Evolutionary conservation across 1,140 invertebrate species (phyloP).

Genomic region (Platorchestia sp.): DNA sequence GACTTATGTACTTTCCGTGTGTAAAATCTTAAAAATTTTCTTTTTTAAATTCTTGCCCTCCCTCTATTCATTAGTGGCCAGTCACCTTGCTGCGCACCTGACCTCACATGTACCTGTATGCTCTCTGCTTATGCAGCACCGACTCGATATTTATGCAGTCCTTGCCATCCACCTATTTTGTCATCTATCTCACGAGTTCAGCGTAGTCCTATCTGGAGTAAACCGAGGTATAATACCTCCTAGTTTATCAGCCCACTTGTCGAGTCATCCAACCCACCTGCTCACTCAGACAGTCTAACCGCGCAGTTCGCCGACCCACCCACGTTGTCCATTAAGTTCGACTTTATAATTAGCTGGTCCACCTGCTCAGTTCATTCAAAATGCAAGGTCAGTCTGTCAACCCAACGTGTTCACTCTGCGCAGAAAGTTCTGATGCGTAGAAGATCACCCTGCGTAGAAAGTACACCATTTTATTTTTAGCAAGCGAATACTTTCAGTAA

Average conservation of each 20-base stretch:
- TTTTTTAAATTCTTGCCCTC: too few relatives aligned
- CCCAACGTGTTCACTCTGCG: neutral
- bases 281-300: neutral
- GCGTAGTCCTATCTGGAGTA: too few relatives aligned
- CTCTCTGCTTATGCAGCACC: too few relatives aligned
- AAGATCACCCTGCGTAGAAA: neutral
- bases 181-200: too few relatives aligned
- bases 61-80: too few relatives aligned
- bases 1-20: too few relatives aligned
- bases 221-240: too few relatives aligned
- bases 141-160: too few relatives aligned
- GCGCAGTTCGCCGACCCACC: neutral
- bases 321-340: neutral
- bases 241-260: neutral
- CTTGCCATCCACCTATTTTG: too few relatives aligned
- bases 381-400: neutral
- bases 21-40: too few relatives aligned
- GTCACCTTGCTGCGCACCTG: too few relatives aligned
- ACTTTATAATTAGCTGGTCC: neutral
- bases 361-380: neutral
- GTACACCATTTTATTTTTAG: neutral
- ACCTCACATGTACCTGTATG: too few relatives aligned
- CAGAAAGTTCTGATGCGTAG: neutral
- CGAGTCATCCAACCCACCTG: neutral
- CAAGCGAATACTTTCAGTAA: neutral